Conservation (phyloP, 2,888 invertebrate genomes). For the Ischnura elegans region DNA sequence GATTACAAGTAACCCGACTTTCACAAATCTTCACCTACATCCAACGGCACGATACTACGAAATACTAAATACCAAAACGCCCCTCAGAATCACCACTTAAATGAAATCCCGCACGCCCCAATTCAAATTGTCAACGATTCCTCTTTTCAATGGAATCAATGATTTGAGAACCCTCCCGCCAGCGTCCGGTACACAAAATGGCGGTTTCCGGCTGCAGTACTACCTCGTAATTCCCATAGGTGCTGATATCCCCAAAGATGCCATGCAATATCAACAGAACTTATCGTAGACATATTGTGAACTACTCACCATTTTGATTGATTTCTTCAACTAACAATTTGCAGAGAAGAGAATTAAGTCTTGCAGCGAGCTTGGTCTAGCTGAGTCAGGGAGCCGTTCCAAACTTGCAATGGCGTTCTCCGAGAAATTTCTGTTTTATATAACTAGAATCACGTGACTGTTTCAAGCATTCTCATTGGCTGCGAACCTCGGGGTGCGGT, state of each 20-base stretch:
- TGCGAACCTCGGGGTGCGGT: slow-evolving; percentile 11
- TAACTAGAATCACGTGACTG: slow-evolving; percentile 51
- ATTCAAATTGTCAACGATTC: background rate
- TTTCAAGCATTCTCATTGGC: background rate
- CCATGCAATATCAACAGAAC: too few relatives aligned
- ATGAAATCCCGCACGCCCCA: background rate
- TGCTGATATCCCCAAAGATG: too few relatives aligned
- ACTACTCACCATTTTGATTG: slow-evolving; percentile 47
- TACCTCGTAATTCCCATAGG: background rate
- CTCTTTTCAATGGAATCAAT: background rate
- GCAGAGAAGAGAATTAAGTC: background rate
- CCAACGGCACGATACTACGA: too few relatives aligned
- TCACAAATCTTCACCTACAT: too few relatives aligned
- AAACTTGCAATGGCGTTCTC: slow-evolving; percentile 39
- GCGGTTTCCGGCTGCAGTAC: background rate
- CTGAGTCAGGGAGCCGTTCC: slow-evolving; percentile 51
- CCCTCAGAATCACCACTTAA: too few relatives aligned
- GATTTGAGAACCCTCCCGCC: background rate
- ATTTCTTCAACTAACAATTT: background rate
- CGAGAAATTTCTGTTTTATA: slow-evolving; percentile 29
- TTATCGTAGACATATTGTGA: too few relatives aligned
- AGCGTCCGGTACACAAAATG: background rate
- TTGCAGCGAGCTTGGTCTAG: slow-evolving; percentile 7
- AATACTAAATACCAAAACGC: too few relatives aligned
- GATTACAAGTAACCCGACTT: background rate